Base-by-base conservation (phyloP, 2,888 invertebrate genomes). In the Magallana nippona region DNA sequence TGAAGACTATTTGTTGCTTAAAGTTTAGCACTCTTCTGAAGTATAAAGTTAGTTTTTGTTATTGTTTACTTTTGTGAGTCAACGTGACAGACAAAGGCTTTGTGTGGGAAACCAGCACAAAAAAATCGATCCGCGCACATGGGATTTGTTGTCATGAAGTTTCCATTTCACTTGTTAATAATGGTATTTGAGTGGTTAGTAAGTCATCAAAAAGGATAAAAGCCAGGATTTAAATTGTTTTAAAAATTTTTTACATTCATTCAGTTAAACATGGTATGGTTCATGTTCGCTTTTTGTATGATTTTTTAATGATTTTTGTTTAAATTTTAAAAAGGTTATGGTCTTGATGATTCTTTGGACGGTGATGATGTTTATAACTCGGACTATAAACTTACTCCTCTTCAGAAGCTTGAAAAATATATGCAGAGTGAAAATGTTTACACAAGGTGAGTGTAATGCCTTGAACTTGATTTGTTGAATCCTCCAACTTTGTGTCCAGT, bases 391-490 rank as follows among this genome's bases (percentile, higher is more conserved):
- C 90, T 94, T 60, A 91, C 92, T 55, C 93, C 94, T 1, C 88
- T 94, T 15, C 93, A 93, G 82, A 93, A 93, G 82, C 88, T 94
- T 81, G 93, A 94, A 89, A 94, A 94, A 87, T 94, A 94, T 87
- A 92, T 93, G 86, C 91, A 93, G 85, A 94, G 94, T 89, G 94
- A 94, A 81, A 94, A 94, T 87, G 92, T 93, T 44, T 94, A 93
- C 88, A 94, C 93, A 86, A 93, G 94, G 94, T 94, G 89, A 86
- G 3, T 8, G 3, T 62, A n/a, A 10, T 17, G 71, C 17, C 15
- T 27, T 27, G 27, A 57, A 44, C n/a, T 44, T 78, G 10, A 27
- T 27, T 13, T 32, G 1, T 1, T 17, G 10, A n/a, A 13, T 10
- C 22, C 17, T 77, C 10, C 5, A 10, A 10, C 77, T 19, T 32